Base-by-base conservation (phyloP, 2,797 vertebrate genomes). In the Ctenopoma multispine region DNA sequence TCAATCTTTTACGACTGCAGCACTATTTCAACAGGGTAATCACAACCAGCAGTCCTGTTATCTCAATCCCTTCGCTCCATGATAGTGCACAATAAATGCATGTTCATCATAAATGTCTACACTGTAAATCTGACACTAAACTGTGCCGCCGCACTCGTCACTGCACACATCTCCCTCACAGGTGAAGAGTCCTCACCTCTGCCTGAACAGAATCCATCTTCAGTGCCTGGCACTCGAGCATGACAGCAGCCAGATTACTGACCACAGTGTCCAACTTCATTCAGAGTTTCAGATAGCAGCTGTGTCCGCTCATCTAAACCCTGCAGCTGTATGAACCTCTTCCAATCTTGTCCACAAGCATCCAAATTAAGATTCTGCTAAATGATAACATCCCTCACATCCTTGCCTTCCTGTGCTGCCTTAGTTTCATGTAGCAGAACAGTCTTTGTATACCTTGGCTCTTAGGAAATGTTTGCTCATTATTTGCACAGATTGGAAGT, bases 271-370 rank as follows among this genome's bases (percentile, higher is more conserved):
- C 84, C 77, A 82, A 85, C 76, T 83, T 81, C 74, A 85, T 87
- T 89, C 75, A 83, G 69, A 63, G 79, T 84, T 81, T 77, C 68
- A 77, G 67, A 81, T 17, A 59, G 82, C 86, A 87, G 87, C 86
- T 87, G 87, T 82, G 83, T 81, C 79, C 63, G 59, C 82, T 88
- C 78, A 79, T 86, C 81, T 75, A 69, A 83, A 77, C 72, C 75
- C 81, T 27, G 82, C 83, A 84, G 88, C 87, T 90, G 81, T 75
- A 80, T 75, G 77, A 81, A 83, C 74, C 57, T 72, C 81, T 74
- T 85, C 76, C 80, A 83, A 85, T 80, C 67, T 73, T 21, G 46
- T 73, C 79, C 71, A 57, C 67, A 58, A 79, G 83, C 59, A 59
- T 69, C 58, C 72, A 63, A 81, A 86, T 81, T 70, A 75, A 77